Base-by-base conservation (phyloP, 2,113 vertebrate species). In the Anarhynchus alexandrinus region DNA sequence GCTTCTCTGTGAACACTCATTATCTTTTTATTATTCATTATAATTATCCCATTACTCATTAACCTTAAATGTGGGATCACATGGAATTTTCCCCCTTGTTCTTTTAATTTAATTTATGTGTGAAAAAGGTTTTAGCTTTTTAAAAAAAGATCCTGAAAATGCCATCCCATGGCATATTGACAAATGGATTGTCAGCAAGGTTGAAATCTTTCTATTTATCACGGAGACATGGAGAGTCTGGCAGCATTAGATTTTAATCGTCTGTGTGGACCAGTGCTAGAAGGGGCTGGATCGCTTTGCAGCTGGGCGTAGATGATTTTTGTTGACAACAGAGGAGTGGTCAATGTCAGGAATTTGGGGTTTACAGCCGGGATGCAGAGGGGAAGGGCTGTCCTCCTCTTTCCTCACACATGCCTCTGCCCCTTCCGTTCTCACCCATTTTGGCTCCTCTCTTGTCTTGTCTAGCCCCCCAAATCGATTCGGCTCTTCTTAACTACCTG, bases 11-110 rank as follows among this genome's bases (percentile, higher is more conserved):
- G 81, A 96, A 88, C 62, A 70, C 72, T 94, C 34, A 18, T 96
- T 96, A 87, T 96, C 81, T 85, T 95, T 95, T 96, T 94, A 92
- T 90, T 95, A 91, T 91, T 96, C 49, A 38, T 94, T 96, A 58
- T 94, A 93, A 96, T 96, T 97, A 90, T 79, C 54, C 58, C 85
- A 91, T 95, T 95, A 80, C 87, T 97, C 67, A 90, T 96, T 96
- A 95, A 96, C 93, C 90, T 94, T 93, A 96, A 95, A 95, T 82
- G 67, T 90, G 54, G 45, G 84, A 89, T 94, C 86, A 54, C 73
- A 82, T 77, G 80, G 79, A 96, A 86, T 95, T 95, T 81, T 18
- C 73, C 80, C 81, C 80, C 62, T 91, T 89, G 77, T 96, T 96
- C 73, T 86, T 94, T 91, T 96, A 93, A 95, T 96, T 97, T 85